Percentiles rank a stretch among this genome's conserved stretches.
These are phyloP conservation scores for Drosophila diplacantha DNA, from an alignment of 2,888 invertebrate species.

Conservation along the genomic window DNA sequence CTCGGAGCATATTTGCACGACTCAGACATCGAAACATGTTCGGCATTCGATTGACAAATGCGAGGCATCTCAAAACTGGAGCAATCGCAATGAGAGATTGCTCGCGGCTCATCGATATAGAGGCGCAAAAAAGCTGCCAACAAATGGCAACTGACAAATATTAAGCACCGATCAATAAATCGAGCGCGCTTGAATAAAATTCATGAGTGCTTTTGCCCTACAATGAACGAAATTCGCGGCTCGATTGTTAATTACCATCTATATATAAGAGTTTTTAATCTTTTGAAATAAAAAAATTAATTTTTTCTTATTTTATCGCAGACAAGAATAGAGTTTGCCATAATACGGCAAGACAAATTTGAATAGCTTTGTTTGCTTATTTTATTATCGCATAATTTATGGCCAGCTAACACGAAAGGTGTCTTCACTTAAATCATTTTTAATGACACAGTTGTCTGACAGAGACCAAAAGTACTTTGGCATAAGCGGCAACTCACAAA, in stretches of 20 bases:
- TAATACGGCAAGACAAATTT: constrained; percentile 24
- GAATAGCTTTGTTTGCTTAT: constrained; percentile 18
- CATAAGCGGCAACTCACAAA: background rate
- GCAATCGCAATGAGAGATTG: constrained; percentile 53
- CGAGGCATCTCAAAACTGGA: constrained; percentile 63
- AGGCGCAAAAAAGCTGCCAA: constrained; percentile 35
- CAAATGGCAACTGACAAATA: constrained; percentile 64
- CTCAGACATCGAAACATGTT: constrained; percentile 56
- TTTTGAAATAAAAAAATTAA: background rate
- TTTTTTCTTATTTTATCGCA: background rate
- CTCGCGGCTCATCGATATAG: constrained; percentile 10
- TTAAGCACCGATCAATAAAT: constrained; percentile 50
- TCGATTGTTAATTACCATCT: constrained; percentile 24
- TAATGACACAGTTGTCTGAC: constrained; percentile 19
- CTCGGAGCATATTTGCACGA: constrained; percentile 60
- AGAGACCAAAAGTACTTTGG: constrained; percentile 11
- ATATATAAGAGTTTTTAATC: constrained; percentile 17
- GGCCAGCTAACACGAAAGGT: constrained; percentile 42
- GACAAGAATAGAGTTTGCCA: constrained; percentile 15
- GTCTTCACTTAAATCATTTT: constrained; percentile 35
- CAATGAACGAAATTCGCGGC: constrained; percentile 5
- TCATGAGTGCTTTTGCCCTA: constrained; percentile 29
- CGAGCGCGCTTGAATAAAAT: constrained; percentile 35
- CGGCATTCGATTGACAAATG: constrained; percentile 69
- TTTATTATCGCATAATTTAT: constrained; percentile 42